A percentile compares a stretch with the other conserved stretches of the same genome.
Conservation (phyloP, 2,888 invertebrate species). For the Spodoptera picta region DNA sequence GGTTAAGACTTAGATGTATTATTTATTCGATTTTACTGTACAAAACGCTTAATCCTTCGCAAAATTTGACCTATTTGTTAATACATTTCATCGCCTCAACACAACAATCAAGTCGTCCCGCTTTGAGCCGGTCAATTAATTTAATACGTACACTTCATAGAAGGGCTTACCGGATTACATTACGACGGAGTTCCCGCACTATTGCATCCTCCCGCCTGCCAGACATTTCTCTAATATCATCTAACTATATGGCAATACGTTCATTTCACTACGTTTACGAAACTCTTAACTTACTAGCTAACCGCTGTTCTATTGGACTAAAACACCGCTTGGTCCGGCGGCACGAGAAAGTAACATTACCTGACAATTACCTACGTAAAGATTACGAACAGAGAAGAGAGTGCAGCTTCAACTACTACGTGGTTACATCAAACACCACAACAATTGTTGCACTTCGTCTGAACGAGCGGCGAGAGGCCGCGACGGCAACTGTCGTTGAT, state of each 20-base stretch:
- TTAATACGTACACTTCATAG: slow-evolving; percentile 84
- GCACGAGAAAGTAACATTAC: slow-evolving; percentile 71
- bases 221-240: slow-evolving; percentile 79
- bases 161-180: slow-evolving; percentile 80
- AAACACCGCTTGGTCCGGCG: slow-evolving; percentile 64
- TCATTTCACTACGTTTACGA: slow-evolving; percentile 83
- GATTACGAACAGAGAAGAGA: slow-evolving; percentile 68
- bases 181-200: slow-evolving; percentile 60
- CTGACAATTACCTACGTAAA: slow-evolving; percentile 78
- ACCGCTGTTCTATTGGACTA: slow-evolving; percentile 82
- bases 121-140: slow-evolving; percentile 77
- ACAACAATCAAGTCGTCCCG: slow-evolving; percentile 66
- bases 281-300: slow-evolving; percentile 80
- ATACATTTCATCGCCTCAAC: slow-evolving; percentile 66
- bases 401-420: slow-evolving; percentile 62
- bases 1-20: slow-evolving; percentile 75
- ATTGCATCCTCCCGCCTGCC: slow-evolving; percentile 86
- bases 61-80: slow-evolving; percentile 83
- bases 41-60: slow-evolving; percentile 84
- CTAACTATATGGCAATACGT: slow-evolving; percentile 85
- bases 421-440: slow-evolving; percentile 40
- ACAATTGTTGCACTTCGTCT: slow-evolving; percentile 36
- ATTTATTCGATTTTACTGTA: slow-evolving; percentile 83
- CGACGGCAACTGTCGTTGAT: slow-evolving; percentile 29
- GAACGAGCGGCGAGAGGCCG: slow-evolving; percentile 52